phyloP scores from a whole-genome alignment of 2,888 invertebrate species.

The Xanthorhoe designata region DNA sequence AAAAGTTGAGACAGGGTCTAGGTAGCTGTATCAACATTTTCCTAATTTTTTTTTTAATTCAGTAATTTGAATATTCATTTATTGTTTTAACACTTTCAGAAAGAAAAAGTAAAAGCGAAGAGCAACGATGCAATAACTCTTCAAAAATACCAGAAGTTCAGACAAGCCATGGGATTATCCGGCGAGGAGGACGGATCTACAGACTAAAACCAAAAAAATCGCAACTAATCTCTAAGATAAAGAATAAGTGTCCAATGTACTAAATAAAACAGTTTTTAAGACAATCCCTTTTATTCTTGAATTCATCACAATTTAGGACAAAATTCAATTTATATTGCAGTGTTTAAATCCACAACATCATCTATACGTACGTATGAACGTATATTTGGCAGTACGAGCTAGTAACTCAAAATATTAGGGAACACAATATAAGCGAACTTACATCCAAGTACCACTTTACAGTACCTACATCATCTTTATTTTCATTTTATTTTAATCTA shows the following conservation, averaged over 20 bases:
- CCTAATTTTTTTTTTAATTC: no score
- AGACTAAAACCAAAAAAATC: constrained; percentile 63
- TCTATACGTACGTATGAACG: no score
- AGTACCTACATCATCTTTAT: no score
- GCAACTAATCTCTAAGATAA: constrained; percentile 51
- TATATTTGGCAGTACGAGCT: no score
- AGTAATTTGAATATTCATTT: not conserved
- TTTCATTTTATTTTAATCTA: constrained; percentile 82
- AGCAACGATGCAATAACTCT: constrained; percentile 58
- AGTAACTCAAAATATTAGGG: not conserved
- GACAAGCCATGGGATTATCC: constrained; percentile 77
- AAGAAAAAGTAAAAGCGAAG: constrained; percentile 73
- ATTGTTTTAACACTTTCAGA: constrained; percentile 55
- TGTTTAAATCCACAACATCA: not conserved
- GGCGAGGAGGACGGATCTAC: constrained; percentile 77
- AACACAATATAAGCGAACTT: not conserved
- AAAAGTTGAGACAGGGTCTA: not conserved
- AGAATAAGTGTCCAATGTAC: constrained; percentile 41
- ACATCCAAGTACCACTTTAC: not conserved
- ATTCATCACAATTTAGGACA: constrained; percentile 9
- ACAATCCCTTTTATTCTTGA: constrained; percentile 26
- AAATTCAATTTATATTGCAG: not conserved
- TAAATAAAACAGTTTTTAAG: constrained; percentile 35
- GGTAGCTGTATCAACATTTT: no score
- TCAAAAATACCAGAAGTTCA: constrained; percentile 74